These are phyloP conservation scores for Nipponia nippon DNA, from an alignment of 2,113 vertebrate genomes.

Conservation along the genomic window DNA sequence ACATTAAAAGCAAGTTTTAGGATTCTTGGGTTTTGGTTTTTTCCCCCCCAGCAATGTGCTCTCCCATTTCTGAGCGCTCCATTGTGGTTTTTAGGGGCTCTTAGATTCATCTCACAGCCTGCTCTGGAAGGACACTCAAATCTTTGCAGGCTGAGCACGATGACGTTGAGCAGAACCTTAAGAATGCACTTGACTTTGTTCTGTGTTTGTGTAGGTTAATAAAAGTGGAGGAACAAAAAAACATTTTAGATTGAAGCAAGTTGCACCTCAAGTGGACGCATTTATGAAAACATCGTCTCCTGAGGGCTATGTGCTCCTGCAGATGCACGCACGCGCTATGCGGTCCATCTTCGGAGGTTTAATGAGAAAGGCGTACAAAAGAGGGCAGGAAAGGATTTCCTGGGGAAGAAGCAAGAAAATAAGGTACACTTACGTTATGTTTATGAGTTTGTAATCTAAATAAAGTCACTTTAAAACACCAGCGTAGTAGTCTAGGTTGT, in stretches of 20 bases:
- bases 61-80: accelerated
- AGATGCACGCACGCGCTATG: accelerated
- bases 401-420: not conserved
- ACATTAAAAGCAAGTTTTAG: accelerated
- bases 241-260: accelerated
- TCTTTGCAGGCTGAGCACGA: accelerated
- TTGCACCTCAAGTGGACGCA: accelerated
- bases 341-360: accelerated
- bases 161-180: not conserved
- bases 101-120: accelerated
- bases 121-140: too few relatives aligned
- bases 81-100: accelerated
- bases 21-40: accelerated
- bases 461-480: not conserved
- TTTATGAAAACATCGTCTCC: accelerated
- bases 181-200: accelerated
- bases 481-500: accelerated
- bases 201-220: accelerated
- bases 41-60: accelerated
- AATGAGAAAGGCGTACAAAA: not conserved
- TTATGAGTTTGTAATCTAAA: not conserved
- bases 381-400: not conserved
- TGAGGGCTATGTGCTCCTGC: accelerated
- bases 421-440: accelerated
- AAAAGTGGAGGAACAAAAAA: not conserved